Evolutionary conservation across 2,888 invertebrate species (phyloP).

Genomic region (Caenorhabditis sp.): DNA sequence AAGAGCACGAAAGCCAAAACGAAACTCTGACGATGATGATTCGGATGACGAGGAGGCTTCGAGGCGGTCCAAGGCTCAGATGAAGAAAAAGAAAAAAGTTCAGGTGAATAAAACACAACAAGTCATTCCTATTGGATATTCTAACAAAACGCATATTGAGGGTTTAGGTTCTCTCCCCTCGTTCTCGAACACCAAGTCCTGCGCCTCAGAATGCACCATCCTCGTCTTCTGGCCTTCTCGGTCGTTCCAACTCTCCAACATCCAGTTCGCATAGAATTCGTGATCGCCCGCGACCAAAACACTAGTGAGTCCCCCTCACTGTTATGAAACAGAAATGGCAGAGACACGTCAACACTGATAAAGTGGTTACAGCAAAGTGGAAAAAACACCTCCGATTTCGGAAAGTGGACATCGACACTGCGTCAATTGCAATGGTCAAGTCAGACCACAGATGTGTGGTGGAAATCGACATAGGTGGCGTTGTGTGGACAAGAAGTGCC

Average conservation of each 20-base stretch:
- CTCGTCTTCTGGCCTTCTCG: constrained; percentile 19
- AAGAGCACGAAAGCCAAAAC: constrained; percentile 36
- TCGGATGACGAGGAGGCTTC: constrained; percentile 49
- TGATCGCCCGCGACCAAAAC: constrained; percentile 57
- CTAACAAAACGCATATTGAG: background rate
- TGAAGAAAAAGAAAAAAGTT: constrained; percentile 52
- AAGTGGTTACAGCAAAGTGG: constrained; percentile 78
- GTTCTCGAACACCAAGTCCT: constrained; percentile 23
- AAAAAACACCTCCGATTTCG: constrained; percentile 79
- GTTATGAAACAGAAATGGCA: background rate
- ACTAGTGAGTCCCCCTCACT: constrained; percentile 56
- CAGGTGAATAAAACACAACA: background rate
- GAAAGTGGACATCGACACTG: constrained; percentile 76
- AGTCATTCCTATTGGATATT: background rate
- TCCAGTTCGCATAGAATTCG: constrained; percentile 43
- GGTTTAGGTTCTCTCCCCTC: constrained; percentile 50
- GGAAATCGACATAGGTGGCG: constrained; percentile 77
- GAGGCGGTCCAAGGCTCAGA: constrained; percentile 12
- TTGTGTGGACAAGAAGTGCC: constrained; percentile 82
- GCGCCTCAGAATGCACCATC: background rate
- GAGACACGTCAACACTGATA: constrained; percentile 58
- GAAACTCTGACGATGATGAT: constrained; percentile 48
- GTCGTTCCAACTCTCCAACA: constrained; percentile 44
- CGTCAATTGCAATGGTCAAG: constrained; percentile 78
- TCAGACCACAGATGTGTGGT: constrained; percentile 81